A percentile compares a stretch with the other conserved stretches of the same genome.
Conservation (phyloP, 2,888 invertebrate genomes). For the Lepidocyrtoides sp. region DNA sequence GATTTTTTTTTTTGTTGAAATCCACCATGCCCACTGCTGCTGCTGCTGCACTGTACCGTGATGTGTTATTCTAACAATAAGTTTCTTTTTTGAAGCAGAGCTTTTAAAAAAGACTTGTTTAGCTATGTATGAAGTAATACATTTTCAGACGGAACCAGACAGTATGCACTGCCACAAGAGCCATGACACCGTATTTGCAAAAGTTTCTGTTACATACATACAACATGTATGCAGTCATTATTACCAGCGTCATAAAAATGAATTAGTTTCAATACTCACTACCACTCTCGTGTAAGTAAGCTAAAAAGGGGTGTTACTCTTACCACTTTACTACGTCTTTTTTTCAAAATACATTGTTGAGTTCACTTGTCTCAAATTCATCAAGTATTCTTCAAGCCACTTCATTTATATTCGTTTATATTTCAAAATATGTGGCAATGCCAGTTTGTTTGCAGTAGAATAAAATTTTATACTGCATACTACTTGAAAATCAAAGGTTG, state of each 20-base stretch:
- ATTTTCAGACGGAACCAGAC: slow-evolving; percentile 41
- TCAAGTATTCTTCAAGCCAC: slow-evolving; percentile 22
- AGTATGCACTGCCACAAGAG: background rate
- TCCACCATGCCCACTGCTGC: background rate
- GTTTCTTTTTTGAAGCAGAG: slow-evolving; percentile 19
- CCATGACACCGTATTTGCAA: background rate
- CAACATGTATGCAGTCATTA: background rate
- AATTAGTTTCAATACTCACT: background rate
- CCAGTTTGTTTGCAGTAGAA: background rate
- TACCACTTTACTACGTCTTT: background rate
- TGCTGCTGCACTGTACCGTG: background rate
- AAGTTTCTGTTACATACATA: slow-evolving; percentile 43
- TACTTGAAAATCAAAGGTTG: background rate
- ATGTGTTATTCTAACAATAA: slow-evolving; percentile 8
- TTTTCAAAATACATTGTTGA: slow-evolving; percentile 5
- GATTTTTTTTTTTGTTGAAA: background rate
- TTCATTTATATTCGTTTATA: slow-evolving; percentile 32
- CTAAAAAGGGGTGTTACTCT: background rate
- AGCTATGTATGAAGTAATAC: background rate
- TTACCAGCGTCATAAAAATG: background rate
- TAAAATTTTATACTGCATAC: background rate
- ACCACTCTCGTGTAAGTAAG: background rate
- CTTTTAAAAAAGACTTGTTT: slow-evolving; percentile 2
- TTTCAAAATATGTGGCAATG: background rate
- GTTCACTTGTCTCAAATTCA: slow-evolving; percentile 38